These are phyloP conservation scores for Drosophila virilis DNA, from an alignment of 1,140 invertebrate genomes.

Conservation along the genomic window DNA sequence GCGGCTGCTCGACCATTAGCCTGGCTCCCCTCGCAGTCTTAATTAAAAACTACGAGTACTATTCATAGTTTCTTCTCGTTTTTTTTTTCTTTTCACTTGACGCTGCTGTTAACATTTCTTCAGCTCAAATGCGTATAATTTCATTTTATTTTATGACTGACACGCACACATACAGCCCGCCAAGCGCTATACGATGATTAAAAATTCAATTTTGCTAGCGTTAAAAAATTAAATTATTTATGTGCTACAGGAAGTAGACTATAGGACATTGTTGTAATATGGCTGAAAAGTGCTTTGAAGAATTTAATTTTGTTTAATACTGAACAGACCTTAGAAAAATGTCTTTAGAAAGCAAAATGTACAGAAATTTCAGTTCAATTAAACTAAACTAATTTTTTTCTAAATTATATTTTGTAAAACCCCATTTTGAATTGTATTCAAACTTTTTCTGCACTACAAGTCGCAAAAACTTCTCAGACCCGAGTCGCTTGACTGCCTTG, in stretches of 20 bases:
- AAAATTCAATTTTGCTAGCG: constrained; percentile 71
- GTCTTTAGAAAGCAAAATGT: too few species aligned
- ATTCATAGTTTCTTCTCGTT: constrained; percentile 26
- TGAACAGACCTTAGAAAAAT: too few species aligned
- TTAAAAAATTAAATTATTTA: constrained; percentile 64
- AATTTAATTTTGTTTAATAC: too few species aligned
- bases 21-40: constrained; percentile 55
- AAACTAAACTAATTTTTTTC: neutral
- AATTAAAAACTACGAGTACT: constrained; percentile 74
- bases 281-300: neutral
- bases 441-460: constrained; percentile 1
- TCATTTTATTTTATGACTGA: constrained; percentile 67
- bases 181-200: constrained; percentile 54
- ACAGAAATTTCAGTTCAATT: too few species aligned
- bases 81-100: constrained; percentile 1
- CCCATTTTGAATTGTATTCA: neutral
- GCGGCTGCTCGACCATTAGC: constrained; percentile 59
- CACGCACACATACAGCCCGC: constrained; percentile 17
- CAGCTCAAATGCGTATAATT: constrained; percentile 66
- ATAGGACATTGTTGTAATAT: neutral
- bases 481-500: constrained; percentile 44
- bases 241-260: constrained; percentile 4
- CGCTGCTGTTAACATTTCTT: constrained; percentile 46
- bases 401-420: neutral
- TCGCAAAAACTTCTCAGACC: constrained; percentile 6